Base-by-base conservation (phyloP, 2,888 invertebrate genomes). In the Scotopteryx bipunctaria region DNA sequence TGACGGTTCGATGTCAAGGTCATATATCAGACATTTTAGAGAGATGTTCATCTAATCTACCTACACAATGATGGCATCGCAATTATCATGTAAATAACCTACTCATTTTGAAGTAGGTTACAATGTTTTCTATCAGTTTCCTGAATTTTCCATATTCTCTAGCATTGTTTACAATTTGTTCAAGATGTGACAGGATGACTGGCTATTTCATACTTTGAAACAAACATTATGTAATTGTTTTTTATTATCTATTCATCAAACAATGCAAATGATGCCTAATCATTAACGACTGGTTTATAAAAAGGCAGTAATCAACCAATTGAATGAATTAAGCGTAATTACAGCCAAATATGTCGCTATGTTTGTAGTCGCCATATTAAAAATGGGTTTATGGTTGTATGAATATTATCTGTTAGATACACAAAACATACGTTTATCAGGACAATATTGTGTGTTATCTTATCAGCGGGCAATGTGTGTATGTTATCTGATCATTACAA, bases 301-400 rank as follows among this genome's bases (percentile, higher is more conserved):
- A 49, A 38, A 21, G 32, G 38, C 42, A 43, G 14, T 36, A 36
- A 42, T 56, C 57, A 59, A 50, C 48, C 59, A 62, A 57, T 59
- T 59, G 59, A 58, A 59, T 58, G 35, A 59, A 59, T 59, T 59
- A 58, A 33, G 33, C 27, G 38, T 42, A 52, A 58, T 62, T 53
- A 55, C 49, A 25, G 33, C 37, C 42, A 41, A 57, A 55, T 57
- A 44, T 47, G 36, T 8, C 15, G 15, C 5, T 38, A 25, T 25
- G 15, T 23, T n/a, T 33, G 8, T 37, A 49, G 25, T 17, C 6
- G 32, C 15, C 17, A 8, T 21, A 21, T 19, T 2, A 16, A 29
- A 13, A 35, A 38, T 37, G 17, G 48, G 51, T 46, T n/a, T n/a
- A n/a, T n/a, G n/a, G n/a, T n/a, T n/a, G 35, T 21, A 32, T 15